Evolutionary conservation across 2,113 vertebrate genomes (phyloP).

Genomic region (Ahaetulla prasina): DNA sequence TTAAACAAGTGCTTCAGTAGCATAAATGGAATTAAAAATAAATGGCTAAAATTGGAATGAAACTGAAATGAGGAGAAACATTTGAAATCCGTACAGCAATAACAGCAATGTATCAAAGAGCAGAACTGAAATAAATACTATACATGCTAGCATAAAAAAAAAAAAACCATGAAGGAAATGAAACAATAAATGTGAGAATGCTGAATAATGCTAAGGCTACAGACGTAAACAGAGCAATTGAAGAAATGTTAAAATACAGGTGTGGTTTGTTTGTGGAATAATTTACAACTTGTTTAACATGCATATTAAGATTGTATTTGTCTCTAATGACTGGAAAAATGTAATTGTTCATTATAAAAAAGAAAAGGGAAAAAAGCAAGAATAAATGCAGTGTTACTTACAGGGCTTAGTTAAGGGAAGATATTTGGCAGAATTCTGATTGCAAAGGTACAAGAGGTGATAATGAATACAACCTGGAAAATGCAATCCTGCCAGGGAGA

Average conservation of each 20-base stretch:
- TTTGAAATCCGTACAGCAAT: not conserved
- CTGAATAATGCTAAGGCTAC: not conserved
- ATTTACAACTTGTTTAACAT: not conserved
- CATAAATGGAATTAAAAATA: not conserved
- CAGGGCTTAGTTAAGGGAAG: not conserved
- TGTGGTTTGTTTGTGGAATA: not conserved
- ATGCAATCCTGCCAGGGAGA: not conserved
- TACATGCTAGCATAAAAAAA: not conserved
- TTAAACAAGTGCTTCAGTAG: not conserved
- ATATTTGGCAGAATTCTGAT: not conserved
- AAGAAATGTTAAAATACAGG: not conserved
- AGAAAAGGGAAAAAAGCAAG: not conserved
- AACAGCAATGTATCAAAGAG: not conserved
- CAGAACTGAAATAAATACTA: not conserved
- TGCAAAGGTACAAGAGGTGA: not conserved
- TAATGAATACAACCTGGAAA: not conserved
- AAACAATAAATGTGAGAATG: not conserved
- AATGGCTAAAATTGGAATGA: not conserved
- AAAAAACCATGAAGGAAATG: not conserved
- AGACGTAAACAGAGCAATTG: not conserved
- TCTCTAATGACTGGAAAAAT: not conserved
- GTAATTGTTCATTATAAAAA: not conserved
- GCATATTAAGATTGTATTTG: not conserved
- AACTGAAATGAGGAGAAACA: not conserved
- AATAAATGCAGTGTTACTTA: not conserved